These are phyloP conservation scores for Drosophila lacicola DNA, from an alignment of 2,888 invertebrate genomes.

Conservation along the genomic window DNA sequence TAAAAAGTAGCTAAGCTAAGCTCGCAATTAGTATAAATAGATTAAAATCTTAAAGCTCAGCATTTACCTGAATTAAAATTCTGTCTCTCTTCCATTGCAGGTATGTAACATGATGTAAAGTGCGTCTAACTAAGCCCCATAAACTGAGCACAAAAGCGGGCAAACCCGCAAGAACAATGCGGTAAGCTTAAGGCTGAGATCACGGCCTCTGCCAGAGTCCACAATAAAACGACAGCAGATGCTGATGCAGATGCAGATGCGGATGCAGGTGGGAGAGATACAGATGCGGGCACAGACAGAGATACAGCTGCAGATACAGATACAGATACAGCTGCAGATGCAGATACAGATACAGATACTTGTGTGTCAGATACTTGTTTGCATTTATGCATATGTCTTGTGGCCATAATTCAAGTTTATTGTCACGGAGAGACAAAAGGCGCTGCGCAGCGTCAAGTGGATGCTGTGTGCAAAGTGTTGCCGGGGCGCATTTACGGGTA, in stretches of 20 bases:
- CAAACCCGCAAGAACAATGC: conserved; percentile 33
- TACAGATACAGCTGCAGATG: conserved; percentile 12
- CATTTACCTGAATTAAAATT: neutral
- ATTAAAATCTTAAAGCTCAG: too few species aligned
- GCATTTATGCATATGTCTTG: conserved; percentile 57
- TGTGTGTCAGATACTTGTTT: conserved; percentile 36
- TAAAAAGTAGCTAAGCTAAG: too few species aligned
- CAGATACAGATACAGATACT: conserved; percentile 23
- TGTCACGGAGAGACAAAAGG: conserved; percentile 57
- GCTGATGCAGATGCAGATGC: conserved; percentile 8
- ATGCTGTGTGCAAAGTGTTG: conserved; percentile 26
- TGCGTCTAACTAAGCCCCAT: conserved; percentile 1
- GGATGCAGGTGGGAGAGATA: neutral
- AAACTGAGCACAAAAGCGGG: neutral
- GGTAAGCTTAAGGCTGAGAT: conserved; percentile 52
- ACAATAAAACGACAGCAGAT: conserved; percentile 5
- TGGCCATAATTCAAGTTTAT: conserved; percentile 72
- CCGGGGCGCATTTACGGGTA: conserved; percentile 9
- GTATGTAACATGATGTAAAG: conserved; percentile 45
- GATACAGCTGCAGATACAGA: conserved; percentile 16
- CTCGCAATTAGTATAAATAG: too few species aligned
- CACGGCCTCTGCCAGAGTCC: conserved; percentile 43
- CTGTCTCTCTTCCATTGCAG: conserved; percentile 41
- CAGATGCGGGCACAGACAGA: conserved; percentile 11
- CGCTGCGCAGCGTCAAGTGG: conserved; percentile 42